phyloP scores from a whole-genome alignment of 2,888 invertebrate species.

The Dryadula phaetusa region DNA sequence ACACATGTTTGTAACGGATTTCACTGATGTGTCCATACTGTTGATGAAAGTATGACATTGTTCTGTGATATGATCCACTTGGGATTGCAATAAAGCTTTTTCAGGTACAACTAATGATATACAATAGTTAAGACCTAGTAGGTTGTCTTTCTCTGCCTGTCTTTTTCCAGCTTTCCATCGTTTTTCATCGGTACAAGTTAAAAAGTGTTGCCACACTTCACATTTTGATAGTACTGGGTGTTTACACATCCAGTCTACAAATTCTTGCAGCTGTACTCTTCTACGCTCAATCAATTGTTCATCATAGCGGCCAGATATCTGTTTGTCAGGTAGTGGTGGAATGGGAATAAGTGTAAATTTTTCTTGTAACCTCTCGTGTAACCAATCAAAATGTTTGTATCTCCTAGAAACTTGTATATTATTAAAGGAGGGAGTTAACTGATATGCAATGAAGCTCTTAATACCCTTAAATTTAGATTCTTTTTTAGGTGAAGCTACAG shows the following conservation, averaged over 20 bases:
- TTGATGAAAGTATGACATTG: slow-evolving; percentile 92
- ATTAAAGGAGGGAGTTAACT: slow-evolving; percentile 97
- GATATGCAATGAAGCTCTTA: slow-evolving; percentile 98
- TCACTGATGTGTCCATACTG: slow-evolving; percentile 94
- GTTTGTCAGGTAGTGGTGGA: slow-evolving; percentile 98
- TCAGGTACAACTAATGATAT: slow-evolving; percentile 94
- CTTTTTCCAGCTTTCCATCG: slow-evolving; percentile 98
- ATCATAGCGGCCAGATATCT: slow-evolving; percentile 98
- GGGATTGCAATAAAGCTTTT: slow-evolving; percentile 88
- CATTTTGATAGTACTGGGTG: slow-evolving; percentile 97
- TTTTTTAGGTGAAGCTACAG: slow-evolving; percentile 97
- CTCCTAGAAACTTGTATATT: slow-evolving; percentile 96
- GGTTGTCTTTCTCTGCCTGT: slow-evolving; percentile 96
- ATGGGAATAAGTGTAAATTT: slow-evolving; percentile 98
- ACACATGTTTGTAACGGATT: slow-evolving; percentile 91
- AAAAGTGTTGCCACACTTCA: slow-evolving; percentile 98
- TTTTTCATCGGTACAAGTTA: slow-evolving; percentile 98
- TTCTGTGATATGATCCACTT: slow-evolving; percentile 93
- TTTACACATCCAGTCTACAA: slow-evolving; percentile 97
- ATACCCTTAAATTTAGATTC: slow-evolving; percentile 98
- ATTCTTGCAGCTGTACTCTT: slow-evolving; percentile 96
- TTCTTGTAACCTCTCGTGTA: slow-evolving; percentile 96
- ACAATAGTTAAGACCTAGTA: slow-evolving; percentile 95
- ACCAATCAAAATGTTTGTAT: slow-evolving; percentile 99
- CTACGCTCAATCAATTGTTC: slow-evolving; percentile 98